Evolutionary conservation across 1,140 invertebrate species (phyloP).

Genomic region (Ceratoteleas bidentatus): DNA sequence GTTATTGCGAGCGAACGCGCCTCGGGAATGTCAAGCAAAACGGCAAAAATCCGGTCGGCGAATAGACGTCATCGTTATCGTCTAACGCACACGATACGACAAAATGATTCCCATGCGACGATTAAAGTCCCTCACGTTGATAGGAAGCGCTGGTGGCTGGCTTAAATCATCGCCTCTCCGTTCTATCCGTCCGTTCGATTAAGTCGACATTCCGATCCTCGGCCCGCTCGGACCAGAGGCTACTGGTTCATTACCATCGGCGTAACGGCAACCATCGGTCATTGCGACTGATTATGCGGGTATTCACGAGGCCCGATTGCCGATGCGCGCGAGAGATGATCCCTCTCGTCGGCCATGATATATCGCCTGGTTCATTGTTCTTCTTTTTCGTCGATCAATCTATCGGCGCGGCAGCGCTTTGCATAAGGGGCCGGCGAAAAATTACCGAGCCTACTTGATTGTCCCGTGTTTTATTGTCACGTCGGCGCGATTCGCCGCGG

Average conservation of each 20-base stretch:
- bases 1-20: constrained; percentile 53
- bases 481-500: too few species aligned
- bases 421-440: constrained; percentile 26
- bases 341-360: constrained; percentile 45
- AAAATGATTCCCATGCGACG: constrained; percentile 57
- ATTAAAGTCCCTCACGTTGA: constrained; percentile 44
- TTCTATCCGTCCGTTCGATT: constrained; percentile 46
- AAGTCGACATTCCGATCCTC: constrained; percentile 62
- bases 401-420: constrained; percentile 39
- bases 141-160: constrained; percentile 44
- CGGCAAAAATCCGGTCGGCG: constrained; percentile 31
- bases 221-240: constrained; percentile 44
- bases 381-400: constrained; percentile 52
- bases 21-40: constrained; percentile 46
- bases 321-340: too few species aligned
- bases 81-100: constrained; percentile 40
- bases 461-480: constrained; percentile 12
- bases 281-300: too few species aligned
- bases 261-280: too few species aligned
- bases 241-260: too few species aligned
- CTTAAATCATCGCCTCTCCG: constrained; percentile 50
- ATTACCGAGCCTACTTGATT: constrained; percentile 37
- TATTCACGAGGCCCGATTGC: too few species aligned
- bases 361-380: constrained; percentile 47
- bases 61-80: constrained; percentile 49